Percentiles rank a stretch among this genome's conserved stretches.
Conservation (phyloP, 2,113 vertebrate genomes). For the Pituophis catenifer region DNA sequence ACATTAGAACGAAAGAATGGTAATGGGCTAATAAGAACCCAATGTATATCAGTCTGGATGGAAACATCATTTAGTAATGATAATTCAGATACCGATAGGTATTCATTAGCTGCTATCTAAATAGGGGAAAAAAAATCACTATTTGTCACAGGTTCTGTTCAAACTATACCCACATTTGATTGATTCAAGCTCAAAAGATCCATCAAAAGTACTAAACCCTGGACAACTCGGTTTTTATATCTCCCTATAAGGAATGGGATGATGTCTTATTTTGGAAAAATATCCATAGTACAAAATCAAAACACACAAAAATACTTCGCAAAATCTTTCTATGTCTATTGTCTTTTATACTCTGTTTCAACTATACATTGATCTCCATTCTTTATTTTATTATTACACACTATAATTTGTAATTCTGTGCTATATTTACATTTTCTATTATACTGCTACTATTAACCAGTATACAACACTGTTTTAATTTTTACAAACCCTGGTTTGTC, state of each 20-base stretch:
- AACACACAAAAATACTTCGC: background rate
- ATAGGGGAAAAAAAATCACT: background rate
- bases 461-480: background rate
- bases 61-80: background rate
- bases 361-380: background rate
- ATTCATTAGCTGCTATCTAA: background rate
- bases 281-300: background rate
- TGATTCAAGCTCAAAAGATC: background rate
- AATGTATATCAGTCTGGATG: too few species aligned
- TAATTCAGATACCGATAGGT: background rate
- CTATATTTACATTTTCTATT: background rate
- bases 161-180: background rate
- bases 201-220: background rate
- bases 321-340: background rate
- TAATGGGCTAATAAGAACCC: background rate
- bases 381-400: background rate
- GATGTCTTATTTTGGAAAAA: background rate
- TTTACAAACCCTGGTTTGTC: background rate
- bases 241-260: background rate
- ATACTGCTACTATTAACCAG: background rate
- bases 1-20: background rate
- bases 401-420: background rate
- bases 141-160: background rate
- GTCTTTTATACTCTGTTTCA: background rate
- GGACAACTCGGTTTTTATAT: background rate